Percentiles rank a stretch among this genome's conserved stretches.
Evolutionary conservation across 2,888 invertebrate species (phyloP).

Genomic region (Erannis defoliaria): DNA sequence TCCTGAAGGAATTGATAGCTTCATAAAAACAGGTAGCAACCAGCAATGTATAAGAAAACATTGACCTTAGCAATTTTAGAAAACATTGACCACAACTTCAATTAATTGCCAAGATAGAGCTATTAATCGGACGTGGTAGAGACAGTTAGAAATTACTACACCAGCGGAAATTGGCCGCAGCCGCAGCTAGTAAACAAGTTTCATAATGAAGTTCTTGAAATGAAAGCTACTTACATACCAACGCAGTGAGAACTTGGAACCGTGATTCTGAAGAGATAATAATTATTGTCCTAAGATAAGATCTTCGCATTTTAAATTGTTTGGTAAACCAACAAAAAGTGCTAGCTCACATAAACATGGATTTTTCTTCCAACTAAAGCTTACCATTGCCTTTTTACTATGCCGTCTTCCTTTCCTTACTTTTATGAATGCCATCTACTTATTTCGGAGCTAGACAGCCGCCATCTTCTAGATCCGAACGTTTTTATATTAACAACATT

Average conservation of each 20-base stretch:
- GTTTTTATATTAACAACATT: too few species aligned
- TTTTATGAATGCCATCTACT: too few species aligned
- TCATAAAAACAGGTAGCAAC: neutral
- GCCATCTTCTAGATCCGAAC: too few species aligned
- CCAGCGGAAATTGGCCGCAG: conserved; percentile 25
- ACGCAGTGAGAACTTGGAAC: neutral
- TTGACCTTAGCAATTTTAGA: conserved; percentile 18
- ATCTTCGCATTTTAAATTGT: neutral
- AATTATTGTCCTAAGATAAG: neutral
- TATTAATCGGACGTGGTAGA: conserved; percentile 10
- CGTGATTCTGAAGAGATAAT: neutral
- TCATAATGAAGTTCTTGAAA: conserved; percentile 28
- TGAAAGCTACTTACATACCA: conserved; percentile 26
- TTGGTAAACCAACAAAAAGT: too few species aligned
- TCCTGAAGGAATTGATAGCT: too few species aligned
- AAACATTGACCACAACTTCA: conserved; percentile 21
- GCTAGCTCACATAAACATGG: too few species aligned
- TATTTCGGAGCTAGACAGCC: too few species aligned
- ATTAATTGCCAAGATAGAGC: conserved; percentile 5
- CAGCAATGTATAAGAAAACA: too few species aligned
- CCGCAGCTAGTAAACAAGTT: conserved; percentile 33
- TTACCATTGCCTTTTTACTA: too few species aligned
- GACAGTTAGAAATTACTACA: conserved; percentile 28
- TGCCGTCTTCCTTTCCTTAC: too few species aligned
- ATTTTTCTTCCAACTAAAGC: too few species aligned